Evolutionary conservation across 1,140 invertebrate genomes (phyloP).

Genomic region (Meloidogyne hapla): DNA sequence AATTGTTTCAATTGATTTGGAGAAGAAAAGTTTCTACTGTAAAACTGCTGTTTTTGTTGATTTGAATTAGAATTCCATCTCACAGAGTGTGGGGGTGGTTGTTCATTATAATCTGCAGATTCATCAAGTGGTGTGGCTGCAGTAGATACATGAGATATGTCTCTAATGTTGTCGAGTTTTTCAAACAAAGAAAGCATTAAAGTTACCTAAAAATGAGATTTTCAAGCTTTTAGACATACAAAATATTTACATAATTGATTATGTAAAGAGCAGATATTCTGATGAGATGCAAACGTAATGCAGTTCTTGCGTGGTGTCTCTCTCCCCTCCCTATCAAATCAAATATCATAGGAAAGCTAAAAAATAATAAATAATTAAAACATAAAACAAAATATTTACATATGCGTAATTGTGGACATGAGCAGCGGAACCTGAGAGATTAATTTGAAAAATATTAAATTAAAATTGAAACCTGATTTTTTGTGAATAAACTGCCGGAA

Average conservation of each 20-base stretch:
- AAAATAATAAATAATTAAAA: not conserved
- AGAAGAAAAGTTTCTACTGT: slow-evolving; percentile 4
- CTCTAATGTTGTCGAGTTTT: slow-evolving; percentile 67
- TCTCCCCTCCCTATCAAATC: slow-evolving; percentile 78
- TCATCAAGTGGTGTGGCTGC: slow-evolving; percentile 5
- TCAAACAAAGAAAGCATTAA: slow-evolving; percentile 88
- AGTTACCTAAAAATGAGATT: slow-evolving; percentile 69
- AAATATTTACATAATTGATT: slow-evolving; percentile 75
- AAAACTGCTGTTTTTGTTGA: slow-evolving; percentile 22
- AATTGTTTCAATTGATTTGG: slow-evolving; percentile 10
- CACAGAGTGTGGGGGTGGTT: not conserved
- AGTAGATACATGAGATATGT: slow-evolving; percentile 29
- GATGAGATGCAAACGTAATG: slow-evolving; percentile 78
- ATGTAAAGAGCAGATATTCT: slow-evolving; percentile 92
- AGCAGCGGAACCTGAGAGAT: slow-evolving; percentile 33
- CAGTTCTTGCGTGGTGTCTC: slow-evolving; percentile 83
- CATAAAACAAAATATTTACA: slow-evolving; percentile 61
- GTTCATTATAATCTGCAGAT: not conserved
- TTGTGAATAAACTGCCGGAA: slow-evolving; percentile 54
- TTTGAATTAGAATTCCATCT: slow-evolving; percentile 35
- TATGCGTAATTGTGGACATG: slow-evolving; percentile 73
- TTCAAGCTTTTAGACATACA: not conserved
- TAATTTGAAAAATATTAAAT: slow-evolving; percentile 9
- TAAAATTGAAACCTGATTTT: slow-evolving; percentile 57
- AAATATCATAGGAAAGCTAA: slow-evolving; percentile 80